Evolutionary conservation across 1,140 invertebrate species (phyloP).

Genomic region (Gryllus bimaculatus): DNA sequence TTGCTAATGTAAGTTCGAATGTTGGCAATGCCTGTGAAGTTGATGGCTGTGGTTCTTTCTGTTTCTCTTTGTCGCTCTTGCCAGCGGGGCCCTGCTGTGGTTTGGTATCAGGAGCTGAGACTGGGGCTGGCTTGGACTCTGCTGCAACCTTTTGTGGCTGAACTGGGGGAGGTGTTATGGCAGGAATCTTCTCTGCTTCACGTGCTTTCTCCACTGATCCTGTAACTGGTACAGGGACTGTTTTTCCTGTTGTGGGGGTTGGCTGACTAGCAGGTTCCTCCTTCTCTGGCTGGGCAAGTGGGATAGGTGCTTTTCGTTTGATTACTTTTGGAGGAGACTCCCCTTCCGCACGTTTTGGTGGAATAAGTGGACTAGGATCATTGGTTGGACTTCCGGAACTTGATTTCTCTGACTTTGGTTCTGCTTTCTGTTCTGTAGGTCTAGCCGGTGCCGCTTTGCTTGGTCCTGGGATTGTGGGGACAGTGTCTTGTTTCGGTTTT

Average conservation of each 20-base stretch:
- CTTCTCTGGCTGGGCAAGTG: conserved; percentile 25
- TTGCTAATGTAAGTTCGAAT: conserved; percentile 15
- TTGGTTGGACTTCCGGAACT: neutral
- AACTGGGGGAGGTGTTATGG: conserved; percentile 30
- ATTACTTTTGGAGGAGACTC: conserved; percentile 37
- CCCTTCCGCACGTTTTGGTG: conserved; percentile 8
- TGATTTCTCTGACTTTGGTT: neutral
- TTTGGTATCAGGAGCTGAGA: neutral
- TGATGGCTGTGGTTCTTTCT: conserved; percentile 25
- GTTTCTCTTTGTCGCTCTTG: neutral
- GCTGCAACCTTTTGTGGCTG: too few species aligned
- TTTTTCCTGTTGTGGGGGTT: neutral
- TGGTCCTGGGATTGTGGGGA: neutral
- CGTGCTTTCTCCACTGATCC: conserved; percentile 25
- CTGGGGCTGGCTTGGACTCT: conserved; percentile 17
- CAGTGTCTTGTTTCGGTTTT: neutral
- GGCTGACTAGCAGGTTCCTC: conserved; percentile 9
- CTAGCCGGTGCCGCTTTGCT: neutral
- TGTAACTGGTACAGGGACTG: conserved; percentile 32
- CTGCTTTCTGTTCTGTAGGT: neutral
- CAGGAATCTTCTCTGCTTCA: conserved; percentile 37
- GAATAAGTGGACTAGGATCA: conserved; percentile 21
- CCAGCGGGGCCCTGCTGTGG: neutral
- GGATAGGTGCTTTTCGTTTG: conserved; percentile 36
- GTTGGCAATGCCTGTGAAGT: neutral